Evolutionary conservation across 2,888 invertebrate species (phyloP).

Genomic region (Apodemia duryi): DNA sequence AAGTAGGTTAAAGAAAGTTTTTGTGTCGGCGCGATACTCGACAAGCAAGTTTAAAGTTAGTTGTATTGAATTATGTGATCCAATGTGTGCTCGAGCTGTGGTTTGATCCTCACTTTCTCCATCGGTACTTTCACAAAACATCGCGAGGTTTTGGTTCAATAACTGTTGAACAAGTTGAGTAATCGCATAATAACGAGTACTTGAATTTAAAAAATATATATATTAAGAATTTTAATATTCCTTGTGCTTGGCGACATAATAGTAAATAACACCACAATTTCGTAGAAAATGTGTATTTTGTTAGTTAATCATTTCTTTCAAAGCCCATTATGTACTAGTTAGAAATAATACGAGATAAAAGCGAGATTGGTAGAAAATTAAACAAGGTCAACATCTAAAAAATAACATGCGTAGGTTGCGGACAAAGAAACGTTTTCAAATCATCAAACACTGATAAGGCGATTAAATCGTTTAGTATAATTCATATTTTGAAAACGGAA

Average conservation of each 20-base stretch:
- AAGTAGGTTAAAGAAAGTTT: constrained; percentile 80
- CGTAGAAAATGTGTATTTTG: not conserved
- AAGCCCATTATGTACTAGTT: not conserved
- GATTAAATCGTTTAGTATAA: constrained; percentile 33
- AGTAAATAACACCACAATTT: not conserved
- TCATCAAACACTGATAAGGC: not conserved
- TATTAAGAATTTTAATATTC: not conserved
- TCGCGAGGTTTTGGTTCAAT: constrained; percentile 69
- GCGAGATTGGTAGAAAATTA: not conserved
- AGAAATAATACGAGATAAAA: not conserved
- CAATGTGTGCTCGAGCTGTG: constrained; percentile 50
- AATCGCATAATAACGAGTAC: constrained; percentile 29
- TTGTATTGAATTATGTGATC: constrained; percentile 50
- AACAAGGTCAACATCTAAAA: constrained; percentile 8
- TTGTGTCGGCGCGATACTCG: constrained; percentile 51
- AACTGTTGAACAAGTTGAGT: constrained; percentile 39
- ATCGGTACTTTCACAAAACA: constrained; percentile 72
- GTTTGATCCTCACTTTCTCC: constrained; percentile 75
- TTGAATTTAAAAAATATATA: not conserved
- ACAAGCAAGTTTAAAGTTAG: constrained; percentile 47
- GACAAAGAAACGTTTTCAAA: constrained; percentile 4
- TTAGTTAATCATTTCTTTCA: not conserved
- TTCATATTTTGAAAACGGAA: constrained; percentile 35
- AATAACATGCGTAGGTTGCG: not conserved
- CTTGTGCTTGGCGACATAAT: not conserved